Conservation (phyloP, 2,888 invertebrate genomes). For the Cybosia mesomella region DNA sequence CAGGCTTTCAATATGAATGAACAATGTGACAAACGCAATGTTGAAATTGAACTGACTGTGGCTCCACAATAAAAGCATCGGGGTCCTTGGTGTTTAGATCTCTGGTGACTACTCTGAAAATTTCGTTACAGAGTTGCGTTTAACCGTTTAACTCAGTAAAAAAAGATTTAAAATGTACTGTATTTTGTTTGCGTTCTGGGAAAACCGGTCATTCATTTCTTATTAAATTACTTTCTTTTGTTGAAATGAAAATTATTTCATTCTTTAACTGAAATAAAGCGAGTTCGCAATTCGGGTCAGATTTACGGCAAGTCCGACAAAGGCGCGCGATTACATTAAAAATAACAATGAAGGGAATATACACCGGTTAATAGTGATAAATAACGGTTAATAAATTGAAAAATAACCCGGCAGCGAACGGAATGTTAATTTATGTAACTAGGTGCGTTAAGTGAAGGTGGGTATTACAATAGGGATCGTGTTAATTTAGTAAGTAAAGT, state of each 20-base stretch:
- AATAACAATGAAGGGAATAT: neutral
- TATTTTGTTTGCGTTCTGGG: neutral
- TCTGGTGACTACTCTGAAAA: neutral
- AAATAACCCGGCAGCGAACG: neutral
- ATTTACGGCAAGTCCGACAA: neutral
- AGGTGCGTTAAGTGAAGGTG: neutral
- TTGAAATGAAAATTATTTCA: neutral
- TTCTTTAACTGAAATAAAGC: constrained; percentile 2
- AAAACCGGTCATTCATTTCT: neutral
- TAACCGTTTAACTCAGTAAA: neutral
- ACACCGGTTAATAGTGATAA: neutral
- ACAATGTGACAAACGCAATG: too few relatives aligned
- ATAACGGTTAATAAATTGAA: neutral
- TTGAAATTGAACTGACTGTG: too few relatives aligned
- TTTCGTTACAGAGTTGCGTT: neutral
- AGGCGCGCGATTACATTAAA: neutral
- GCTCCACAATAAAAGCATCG: too few relatives aligned
- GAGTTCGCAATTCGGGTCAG: neutral
- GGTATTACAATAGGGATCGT: neutral
- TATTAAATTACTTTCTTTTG: constrained; percentile 1
- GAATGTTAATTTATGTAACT: neutral
- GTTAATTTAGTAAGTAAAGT: neutral
- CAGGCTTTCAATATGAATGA: neutral
- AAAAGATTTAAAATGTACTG: neutral
- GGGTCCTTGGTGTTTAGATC: neutral